These are phyloP conservation scores for Hirtodrosophila cameraria DNA, from an alignment of 2,888 invertebrate genomes.

Conservation along the genomic window DNA sequence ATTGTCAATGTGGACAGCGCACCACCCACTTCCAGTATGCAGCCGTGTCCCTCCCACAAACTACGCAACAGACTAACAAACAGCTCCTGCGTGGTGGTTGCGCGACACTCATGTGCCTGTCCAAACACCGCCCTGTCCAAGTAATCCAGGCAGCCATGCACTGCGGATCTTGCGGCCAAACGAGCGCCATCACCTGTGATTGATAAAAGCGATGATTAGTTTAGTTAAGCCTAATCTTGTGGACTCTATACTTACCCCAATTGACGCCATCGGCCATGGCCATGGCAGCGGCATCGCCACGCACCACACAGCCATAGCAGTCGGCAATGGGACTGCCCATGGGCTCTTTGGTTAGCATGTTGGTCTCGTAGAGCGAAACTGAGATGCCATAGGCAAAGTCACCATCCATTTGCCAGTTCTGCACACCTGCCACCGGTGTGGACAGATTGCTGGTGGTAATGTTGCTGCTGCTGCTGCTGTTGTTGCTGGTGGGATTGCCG, in stretches of 20 bases:
- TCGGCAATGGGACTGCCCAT: conserved; percentile 94
- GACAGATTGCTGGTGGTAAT: conserved; percentile 29
- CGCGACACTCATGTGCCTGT: conserved; percentile 83
- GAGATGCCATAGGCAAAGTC: conserved; percentile 84
- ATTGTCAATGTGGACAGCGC: conserved; percentile 93
- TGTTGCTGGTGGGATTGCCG: conserved; percentile 23
- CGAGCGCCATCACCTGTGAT: conserved; percentile 90
- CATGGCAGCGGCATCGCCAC: conserved; percentile 90
- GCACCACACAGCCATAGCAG: conserved; percentile 91
- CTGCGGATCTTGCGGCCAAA: conserved; percentile 92
- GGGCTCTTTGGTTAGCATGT: conserved; percentile 89
- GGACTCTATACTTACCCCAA: conserved; percentile 89
- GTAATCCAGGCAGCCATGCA: conserved; percentile 93
- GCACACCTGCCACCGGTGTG: conserved; percentile 82
- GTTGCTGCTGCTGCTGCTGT: conserved; percentile 7
- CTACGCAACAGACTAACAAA: conserved; percentile 91
- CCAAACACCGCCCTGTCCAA: conserved; percentile 89
- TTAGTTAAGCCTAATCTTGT: not conserved
- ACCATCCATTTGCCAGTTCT: conserved; percentile 84
- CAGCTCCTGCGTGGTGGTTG: conserved; percentile 88
- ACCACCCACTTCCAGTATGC: conserved; percentile 92
- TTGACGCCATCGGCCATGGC: conserved; percentile 95
- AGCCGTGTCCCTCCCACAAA: conserved; percentile 93
- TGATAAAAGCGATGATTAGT: conserved; percentile 6
- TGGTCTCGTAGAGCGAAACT: conserved; percentile 92